These are phyloP conservation scores for Trinectes maculatus DNA, from an alignment of 2,113 vertebrate species.

Conservation along the genomic window DNA sequence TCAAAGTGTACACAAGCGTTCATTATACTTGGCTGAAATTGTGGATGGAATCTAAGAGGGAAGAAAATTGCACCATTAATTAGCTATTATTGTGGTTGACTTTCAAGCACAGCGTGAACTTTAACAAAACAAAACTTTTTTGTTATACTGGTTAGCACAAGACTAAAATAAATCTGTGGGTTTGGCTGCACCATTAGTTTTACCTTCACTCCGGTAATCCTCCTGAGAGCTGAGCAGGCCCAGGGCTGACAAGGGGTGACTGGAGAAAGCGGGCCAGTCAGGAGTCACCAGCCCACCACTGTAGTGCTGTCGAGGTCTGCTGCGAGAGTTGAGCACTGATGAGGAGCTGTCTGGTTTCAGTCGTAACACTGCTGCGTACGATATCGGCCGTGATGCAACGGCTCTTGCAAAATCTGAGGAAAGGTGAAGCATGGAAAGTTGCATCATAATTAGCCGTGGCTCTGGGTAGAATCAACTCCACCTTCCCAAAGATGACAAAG, in stretches of 20 bases:
- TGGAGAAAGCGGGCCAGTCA: constrained; percentile 83
- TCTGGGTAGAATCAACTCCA: neutral
- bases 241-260: constrained; percentile 82
- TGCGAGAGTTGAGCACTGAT: constrained; percentile 82
- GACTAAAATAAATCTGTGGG: constrained; percentile 37
- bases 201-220: constrained; percentile 89
- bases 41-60: neutral
- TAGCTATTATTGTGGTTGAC: neutral
- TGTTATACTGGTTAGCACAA: constrained; percentile 17
- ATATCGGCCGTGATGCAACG: constrained; percentile 84
- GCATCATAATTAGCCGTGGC: neutral
- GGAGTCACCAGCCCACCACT: constrained; percentile 73
- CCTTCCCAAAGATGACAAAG: neutral
- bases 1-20: neutral
- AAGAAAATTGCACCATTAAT: neutral
- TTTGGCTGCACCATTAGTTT: constrained; percentile 59
- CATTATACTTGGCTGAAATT: constrained; percentile 19
- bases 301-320: constrained; percentile 81
- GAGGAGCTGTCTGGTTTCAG: constrained; percentile 88
- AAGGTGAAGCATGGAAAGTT: neutral
- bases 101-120: neutral
- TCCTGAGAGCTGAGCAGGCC: constrained; percentile 87
- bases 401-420: constrained; percentile 84
- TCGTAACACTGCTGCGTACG: constrained; percentile 89
- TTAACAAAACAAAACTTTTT: constrained; percentile 17